A percentile compares a stretch with the other conserved stretches of the same genome.
Evolutionary conservation across 64 coral and sea anemone genomes (phyloP).

Genomic region (Actinia equina): DNA sequence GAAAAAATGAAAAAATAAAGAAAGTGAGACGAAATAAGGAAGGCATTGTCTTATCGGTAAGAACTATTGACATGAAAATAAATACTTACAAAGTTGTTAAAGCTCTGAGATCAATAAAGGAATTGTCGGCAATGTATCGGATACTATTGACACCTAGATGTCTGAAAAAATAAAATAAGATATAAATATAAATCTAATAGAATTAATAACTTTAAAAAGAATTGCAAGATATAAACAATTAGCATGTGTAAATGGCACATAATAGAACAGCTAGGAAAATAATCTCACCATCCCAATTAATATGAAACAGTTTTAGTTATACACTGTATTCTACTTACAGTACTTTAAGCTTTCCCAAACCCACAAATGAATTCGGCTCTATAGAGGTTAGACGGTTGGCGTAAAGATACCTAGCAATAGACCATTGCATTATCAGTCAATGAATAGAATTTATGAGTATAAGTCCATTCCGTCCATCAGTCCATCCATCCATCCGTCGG

Average conservation of each 20-base stretch:
- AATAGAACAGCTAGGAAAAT: too few relatives aligned
- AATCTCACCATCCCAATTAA: too few relatives aligned
- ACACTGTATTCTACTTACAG: slow-evolving; percentile 20
- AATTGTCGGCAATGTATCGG: slow-evolving; percentile 45
- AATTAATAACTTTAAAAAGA: too few relatives aligned
- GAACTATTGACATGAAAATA: background rate
- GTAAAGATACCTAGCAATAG: slow-evolving; percentile 34
- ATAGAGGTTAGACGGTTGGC: slow-evolving; percentile 36
- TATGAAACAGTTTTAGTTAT: background rate
- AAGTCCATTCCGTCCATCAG: background rate
- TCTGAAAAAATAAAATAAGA: slow-evolving; percentile 16
- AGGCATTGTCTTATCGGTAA: background rate
- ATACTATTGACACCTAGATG: slow-evolving; percentile 67
- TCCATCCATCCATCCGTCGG: background rate
- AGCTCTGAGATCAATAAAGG: slow-evolving; percentile 51
- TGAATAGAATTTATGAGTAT: background rate
- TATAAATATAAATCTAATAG: too few relatives aligned
- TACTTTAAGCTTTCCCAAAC: slow-evolving; percentile 23
- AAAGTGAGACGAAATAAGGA: background rate
- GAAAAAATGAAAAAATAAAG: background rate
- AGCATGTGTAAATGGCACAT: too few relatives aligned
- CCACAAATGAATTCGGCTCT: slow-evolving; percentile 26
- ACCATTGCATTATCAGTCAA: background rate
- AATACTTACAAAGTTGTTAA: slow-evolving; percentile 67
- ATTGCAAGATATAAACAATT: too few relatives aligned